These are phyloP conservation scores for Hoplias malabaricus DNA, from an alignment of 2,113 vertebrate genomes.

Conservation along the genomic window DNA sequence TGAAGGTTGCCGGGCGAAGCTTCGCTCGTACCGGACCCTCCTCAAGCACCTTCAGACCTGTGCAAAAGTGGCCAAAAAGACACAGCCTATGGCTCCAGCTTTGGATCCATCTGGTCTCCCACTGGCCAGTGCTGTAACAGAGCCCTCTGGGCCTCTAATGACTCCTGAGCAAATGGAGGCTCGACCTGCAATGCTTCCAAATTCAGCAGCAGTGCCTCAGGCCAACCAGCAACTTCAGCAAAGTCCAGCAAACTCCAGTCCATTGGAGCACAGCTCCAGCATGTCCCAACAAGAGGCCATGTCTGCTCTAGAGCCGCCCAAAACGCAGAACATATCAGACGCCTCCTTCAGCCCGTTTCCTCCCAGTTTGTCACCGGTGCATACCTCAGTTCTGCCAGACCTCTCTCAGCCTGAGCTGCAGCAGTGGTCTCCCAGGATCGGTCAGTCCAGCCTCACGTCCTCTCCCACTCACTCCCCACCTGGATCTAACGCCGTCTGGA, in stretches of 20 bases:
- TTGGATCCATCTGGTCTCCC: neutral
- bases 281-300: neutral
- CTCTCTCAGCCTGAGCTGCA: conserved; percentile 23
- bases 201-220: neutral
- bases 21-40: conserved; percentile 88
- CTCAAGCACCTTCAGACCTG: conserved; percentile 95
- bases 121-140: neutral
- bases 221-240: neutral
- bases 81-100: conserved; percentile 58
- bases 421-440: conserved; percentile 60
- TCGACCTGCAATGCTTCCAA: neutral
- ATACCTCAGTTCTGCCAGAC: conserved; percentile 46
- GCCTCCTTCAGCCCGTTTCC: conserved; percentile 50
- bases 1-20: conserved; percentile 89
- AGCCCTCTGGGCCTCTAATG: neutral
- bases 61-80: conserved; percentile 77
- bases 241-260: neutral
- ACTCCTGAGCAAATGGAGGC: conserved; percentile 38
- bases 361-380: conserved; percentile 63
- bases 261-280: neutral
- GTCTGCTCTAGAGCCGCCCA: conserved; percentile 2
- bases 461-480: conserved; percentile 68
- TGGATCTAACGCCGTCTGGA: conserved; percentile 81
- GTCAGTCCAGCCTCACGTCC: conserved; percentile 58
- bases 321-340: conserved; percentile 28